phyloP scores from a whole-genome alignment of 2,888 invertebrate species.

The Torymus texanus region DNA sequence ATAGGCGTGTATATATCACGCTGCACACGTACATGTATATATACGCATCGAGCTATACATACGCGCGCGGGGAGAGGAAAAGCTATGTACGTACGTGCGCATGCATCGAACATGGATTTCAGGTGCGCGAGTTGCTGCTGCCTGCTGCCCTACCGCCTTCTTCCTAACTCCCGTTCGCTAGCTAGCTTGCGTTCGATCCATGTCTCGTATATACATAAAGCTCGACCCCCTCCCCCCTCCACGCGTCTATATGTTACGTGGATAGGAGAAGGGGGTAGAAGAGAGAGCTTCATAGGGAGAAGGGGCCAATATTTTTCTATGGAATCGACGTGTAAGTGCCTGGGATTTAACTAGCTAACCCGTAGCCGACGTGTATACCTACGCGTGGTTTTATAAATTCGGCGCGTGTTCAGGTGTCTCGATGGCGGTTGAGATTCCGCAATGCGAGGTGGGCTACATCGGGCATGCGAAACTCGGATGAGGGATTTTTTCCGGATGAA shows the following conservation, averaged over 20 bases:
- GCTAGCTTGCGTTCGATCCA: conserved; percentile 28
- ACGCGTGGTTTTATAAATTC: background rate
- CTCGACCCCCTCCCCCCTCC: no score
- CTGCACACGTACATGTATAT: background rate
- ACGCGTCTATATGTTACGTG: conserved; percentile 1
- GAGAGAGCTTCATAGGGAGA: background rate
- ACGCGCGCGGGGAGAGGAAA: background rate
- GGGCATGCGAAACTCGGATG: background rate
- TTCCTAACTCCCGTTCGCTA: background rate
- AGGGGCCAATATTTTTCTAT: conserved; percentile 30
- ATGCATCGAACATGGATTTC: conserved; percentile 29
- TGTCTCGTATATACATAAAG: background rate
- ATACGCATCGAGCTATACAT: no score
- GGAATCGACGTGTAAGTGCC: background rate
- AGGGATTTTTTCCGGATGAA: background rate
- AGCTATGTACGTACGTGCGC: conserved; percentile 31
- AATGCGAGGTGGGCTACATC: no score
- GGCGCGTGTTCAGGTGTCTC: background rate
- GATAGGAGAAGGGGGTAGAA: background rate
- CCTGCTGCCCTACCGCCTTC: background rate
- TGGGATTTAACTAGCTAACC: conserved; percentile 27
- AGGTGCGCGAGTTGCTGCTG: conserved; percentile 6
- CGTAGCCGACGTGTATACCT: no score
- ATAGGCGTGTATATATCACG: conserved; percentile 35
- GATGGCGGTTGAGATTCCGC: background rate